A percentile compares a stretch with the other conserved stretches of the same genome.
These are phyloP conservation scores for Nasonia giraulti DNA, from an alignment of 1,140 invertebrate species.

Conservation along the genomic window DNA sequence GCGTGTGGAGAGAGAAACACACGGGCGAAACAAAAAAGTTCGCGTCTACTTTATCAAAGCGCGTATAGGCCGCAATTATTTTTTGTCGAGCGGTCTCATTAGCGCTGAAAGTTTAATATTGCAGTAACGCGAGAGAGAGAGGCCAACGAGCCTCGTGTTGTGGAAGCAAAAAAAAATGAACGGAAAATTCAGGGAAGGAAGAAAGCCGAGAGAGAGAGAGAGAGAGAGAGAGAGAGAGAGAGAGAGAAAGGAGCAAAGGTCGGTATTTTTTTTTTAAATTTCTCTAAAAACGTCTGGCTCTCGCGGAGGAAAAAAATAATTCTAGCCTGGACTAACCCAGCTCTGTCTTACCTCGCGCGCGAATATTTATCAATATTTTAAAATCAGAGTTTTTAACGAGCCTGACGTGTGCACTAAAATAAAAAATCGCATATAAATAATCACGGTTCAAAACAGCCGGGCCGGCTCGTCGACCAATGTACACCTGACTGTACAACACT, in stretches of 20 bases:
- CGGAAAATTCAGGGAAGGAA: not conserved
- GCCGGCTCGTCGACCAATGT: not conserved
- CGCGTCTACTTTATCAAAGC: slow-evolving; percentile 25
- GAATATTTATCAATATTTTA: not conserved
- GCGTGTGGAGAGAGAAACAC: not conserved
- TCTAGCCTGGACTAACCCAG: not conserved
- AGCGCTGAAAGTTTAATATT: slow-evolving; percentile 23
- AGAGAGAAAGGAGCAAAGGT: not conserved
- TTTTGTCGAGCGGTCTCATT: slow-evolving; percentile 33
- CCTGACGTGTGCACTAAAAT: too few species aligned
- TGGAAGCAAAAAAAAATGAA: slow-evolving; percentile 5
- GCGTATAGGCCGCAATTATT: slow-evolving; percentile 24
- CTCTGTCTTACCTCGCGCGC: not conserved
- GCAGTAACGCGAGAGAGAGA: not conserved
- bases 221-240: not conserved
- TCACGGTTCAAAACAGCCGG: too few species aligned
- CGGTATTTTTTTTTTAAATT: slow-evolving; percentile 2
- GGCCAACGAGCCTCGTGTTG: not conserved
- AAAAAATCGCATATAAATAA: too few species aligned
- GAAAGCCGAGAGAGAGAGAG: not conserved
- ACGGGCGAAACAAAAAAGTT: not conserved
- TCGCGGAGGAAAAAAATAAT: not conserved
- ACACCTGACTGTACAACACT: not conserved
- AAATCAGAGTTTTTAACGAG: too few species aligned
- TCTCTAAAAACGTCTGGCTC: not conserved